Evolutionary conservation across 1,140 invertebrate species (phyloP).

Genomic region (Caerostris extrusa): DNA sequence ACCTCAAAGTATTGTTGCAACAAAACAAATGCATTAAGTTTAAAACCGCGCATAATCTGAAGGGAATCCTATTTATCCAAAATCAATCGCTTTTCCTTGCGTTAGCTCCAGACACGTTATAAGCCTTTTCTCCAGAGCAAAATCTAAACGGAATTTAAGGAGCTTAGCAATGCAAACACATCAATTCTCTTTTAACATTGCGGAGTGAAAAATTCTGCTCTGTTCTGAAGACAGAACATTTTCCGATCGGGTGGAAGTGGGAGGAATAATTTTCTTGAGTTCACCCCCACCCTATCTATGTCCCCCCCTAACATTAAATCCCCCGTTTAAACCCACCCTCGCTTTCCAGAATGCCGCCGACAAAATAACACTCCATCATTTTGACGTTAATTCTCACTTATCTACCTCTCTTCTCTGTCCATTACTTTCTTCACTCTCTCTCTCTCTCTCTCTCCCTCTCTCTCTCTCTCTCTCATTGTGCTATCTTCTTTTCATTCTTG

Average conservation of each 20-base stretch:
- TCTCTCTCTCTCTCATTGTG: too few relatives aligned
- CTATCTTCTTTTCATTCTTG: constrained; percentile 50
- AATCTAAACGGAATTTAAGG: constrained; percentile 49
- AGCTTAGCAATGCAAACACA: constrained; percentile 28
- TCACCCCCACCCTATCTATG: too few relatives aligned
- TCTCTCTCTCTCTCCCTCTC: too few relatives aligned
- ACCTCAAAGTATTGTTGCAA: neutral
- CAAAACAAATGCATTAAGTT: constrained; percentile 18
- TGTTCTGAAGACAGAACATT: constrained; percentile 35
- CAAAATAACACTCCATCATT: constrained; percentile 74
- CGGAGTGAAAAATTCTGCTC: constrained; percentile 26
- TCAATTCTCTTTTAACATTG: neutral
- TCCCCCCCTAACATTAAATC: neutral
- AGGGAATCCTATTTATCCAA: constrained; percentile 12
- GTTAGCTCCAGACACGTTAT: neutral
- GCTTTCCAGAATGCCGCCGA: constrained; percentile 32
- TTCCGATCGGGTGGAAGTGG: constrained; percentile 40
- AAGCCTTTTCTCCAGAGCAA: constrained; percentile 42
- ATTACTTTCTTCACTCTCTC: constrained; percentile 55
- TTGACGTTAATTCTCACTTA: constrained; percentile 76
- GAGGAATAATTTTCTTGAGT: constrained; percentile 55
- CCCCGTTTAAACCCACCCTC: constrained; percentile 3
- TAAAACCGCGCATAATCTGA: neutral
- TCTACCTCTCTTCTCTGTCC: constrained; percentile 60
- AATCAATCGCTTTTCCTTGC: constrained; percentile 30